Conservation (phyloP, 2,797 vertebrate species). For the Cossypha polioptera region DNA sequence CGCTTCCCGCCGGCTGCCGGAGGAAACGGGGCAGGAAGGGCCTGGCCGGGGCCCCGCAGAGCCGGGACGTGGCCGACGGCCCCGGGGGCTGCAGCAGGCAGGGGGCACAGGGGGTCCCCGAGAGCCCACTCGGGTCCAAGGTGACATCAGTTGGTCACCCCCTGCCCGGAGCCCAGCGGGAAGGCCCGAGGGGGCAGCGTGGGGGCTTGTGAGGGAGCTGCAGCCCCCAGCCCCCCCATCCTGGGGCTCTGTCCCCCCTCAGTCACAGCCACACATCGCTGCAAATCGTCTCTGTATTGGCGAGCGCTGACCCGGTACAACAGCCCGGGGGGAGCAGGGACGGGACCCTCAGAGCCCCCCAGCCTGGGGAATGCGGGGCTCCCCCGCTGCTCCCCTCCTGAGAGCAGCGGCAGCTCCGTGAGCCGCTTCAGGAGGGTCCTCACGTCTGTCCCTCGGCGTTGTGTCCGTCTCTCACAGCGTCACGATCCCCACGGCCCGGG, state of each 20-base stretch:
- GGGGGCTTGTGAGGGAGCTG: background rate
- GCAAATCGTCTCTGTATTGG: conserved; percentile 47
- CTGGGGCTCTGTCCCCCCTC: background rate
- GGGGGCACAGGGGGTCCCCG: background rate
- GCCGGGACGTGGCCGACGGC: background rate
- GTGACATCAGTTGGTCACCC: rapidly evolving
- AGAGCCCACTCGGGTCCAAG: rapidly evolving
- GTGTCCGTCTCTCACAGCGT: background rate
- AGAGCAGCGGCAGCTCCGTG: background rate
- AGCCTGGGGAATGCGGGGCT: background rate
- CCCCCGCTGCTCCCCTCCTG: background rate
- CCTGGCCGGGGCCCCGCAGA: conserved; percentile 30
- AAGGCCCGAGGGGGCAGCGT: rapidly evolving
- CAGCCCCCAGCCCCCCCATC: background rate
- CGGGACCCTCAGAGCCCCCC: background rate
- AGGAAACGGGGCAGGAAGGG: conserved; percentile 80
- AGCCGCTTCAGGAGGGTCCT: rapidly evolving
- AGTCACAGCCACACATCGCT: background rate
- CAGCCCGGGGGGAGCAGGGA: rapidly evolving
- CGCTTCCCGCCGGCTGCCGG: conserved; percentile 55
- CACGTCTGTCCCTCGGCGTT: rapidly evolving
- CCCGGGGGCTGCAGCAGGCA: background rate
- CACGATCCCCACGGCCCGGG: background rate
- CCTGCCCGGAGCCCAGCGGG: background rate
- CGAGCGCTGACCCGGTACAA: background rate